These are phyloP conservation scores for Trogon melanurus DNA, from an alignment of 2,113 vertebrate genomes.

Conservation along the genomic window DNA sequence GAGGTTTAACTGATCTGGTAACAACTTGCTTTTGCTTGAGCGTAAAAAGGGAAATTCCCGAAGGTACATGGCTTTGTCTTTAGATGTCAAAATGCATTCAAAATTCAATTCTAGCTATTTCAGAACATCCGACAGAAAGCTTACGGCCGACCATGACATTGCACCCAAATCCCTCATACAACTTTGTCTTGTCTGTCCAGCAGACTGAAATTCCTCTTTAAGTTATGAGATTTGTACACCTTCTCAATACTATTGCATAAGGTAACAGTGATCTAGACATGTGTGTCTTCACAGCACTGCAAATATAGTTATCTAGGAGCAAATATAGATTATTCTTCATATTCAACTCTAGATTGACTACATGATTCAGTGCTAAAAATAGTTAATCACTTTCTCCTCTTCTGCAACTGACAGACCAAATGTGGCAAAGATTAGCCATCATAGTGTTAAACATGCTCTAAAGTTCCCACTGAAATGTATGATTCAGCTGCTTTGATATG, in stretches of 20 bases:
- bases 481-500: slow-evolving; percentile 66
- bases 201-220: background rate
- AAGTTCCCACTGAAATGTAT: slow-evolving; percentile 35
- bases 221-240: background rate
- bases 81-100: background rate
- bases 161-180: background rate
- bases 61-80: background rate
- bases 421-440: slow-evolving; percentile 31
- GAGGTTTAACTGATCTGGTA: background rate
- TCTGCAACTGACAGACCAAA: slow-evolving; percentile 36
- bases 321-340: slow-evolving; percentile 20
- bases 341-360: slow-evolving; percentile 4
- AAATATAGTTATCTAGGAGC: background rate
- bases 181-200: background rate
- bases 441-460: slow-evolving; percentile 3
- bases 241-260: background rate
- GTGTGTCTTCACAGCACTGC: background rate
- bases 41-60: background rate
- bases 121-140: background rate
- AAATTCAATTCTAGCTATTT: background rate
- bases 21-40: background rate
- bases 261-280: background rate
- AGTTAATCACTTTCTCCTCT: slow-evolving; percentile 50
- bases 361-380: slow-evolving; percentile 54
- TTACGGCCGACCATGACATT: background rate